phyloP scores from a whole-genome alignment of 2,888 invertebrate species.

The Temnothorax ravouxi region DNA sequence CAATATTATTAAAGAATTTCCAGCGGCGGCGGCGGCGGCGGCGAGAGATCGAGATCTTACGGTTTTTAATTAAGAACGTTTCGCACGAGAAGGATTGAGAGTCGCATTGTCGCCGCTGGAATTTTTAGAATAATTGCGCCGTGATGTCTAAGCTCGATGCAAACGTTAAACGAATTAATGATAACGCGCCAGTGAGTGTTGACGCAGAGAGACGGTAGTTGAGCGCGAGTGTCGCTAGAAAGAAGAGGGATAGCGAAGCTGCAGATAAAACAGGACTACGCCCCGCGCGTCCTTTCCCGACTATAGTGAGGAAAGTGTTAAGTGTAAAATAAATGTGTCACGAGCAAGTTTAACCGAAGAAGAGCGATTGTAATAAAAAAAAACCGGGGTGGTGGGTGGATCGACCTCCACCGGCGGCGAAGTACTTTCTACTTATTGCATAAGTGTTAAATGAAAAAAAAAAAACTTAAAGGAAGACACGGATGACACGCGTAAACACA shows the following conservation, averaged over 20 bases:
- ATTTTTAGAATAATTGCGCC: conserved; percentile 19
- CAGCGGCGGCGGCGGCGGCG: background rate
- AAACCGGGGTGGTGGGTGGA: background rate
- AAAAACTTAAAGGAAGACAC: conserved; percentile 50
- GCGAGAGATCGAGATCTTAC: conserved; percentile 2
- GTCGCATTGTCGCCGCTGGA: conserved; percentile 5
- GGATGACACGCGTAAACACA: background rate
- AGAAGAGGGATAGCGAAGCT: conserved; percentile 42
- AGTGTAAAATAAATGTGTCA: conserved; percentile 65
- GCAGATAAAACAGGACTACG: conserved; percentile 19
- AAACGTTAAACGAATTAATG: conserved; percentile 36
- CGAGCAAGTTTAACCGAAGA: conserved; percentile 46
- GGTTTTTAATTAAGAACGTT: conserved; percentile 16
- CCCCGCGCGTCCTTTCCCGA: conserved; percentile 35
- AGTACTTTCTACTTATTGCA: conserved; percentile 75
- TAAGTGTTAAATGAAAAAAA: conserved; percentile 64
- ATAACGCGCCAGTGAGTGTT: conserved; percentile 21
- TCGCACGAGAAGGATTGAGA: background rate
- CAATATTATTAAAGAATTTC: conserved; percentile 33
- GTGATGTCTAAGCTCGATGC: conserved; percentile 21
- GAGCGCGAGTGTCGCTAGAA: conserved; percentile 26
- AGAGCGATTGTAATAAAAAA: conserved; percentile 38
- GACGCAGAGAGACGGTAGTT: background rate
- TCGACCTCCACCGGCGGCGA: conserved; percentile 58
- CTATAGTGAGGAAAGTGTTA: conserved; percentile 57